Conservation (phyloP, 2,888 invertebrate genomes). For the Drosophila cognata region DNA sequence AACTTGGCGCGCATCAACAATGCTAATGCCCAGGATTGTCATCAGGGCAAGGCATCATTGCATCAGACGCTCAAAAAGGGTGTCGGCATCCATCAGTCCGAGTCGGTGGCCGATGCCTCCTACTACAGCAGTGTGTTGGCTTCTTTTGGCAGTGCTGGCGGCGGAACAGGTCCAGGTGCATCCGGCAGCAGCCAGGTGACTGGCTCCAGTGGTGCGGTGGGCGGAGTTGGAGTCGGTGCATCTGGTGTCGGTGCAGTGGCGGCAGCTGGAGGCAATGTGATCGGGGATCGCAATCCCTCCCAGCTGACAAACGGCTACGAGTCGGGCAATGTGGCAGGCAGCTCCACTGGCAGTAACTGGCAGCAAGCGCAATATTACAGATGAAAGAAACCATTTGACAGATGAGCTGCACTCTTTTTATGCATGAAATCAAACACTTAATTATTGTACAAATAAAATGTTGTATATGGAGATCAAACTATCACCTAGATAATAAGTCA, state of each 20-base stretch:
- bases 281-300: constrained; percentile 29
- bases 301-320: constrained; percentile 46
- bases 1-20: constrained; percentile 83
- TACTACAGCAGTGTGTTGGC: constrained; percentile 83
- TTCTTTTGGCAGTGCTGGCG: constrained; percentile 73
- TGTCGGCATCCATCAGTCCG: constrained; percentile 71
- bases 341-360: constrained; percentile 61
- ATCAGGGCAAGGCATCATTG: constrained; percentile 82
- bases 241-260: constrained; percentile 28
- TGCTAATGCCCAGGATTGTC: constrained; percentile 83
- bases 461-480: constrained; percentile 34
- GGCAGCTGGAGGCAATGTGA: constrained; percentile 28
- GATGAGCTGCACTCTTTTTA: constrained; percentile 12
- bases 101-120: constrained; percentile 83
- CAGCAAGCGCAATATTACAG: constrained; percentile 80
- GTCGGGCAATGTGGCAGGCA: constrained; percentile 38
- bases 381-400: constrained; percentile 38
- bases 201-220: constrained; percentile 43
- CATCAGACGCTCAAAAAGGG: constrained; percentile 83
- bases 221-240: constrained; percentile 30
- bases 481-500: neutral
- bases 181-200: constrained; percentile 13
- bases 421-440: constrained; percentile 19
- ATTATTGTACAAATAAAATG: constrained; percentile 48
- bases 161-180: constrained; percentile 21